phyloP scores from a whole-genome alignment of 2,797 vertebrate genomes.

The Eulemur coronatus region DNA sequence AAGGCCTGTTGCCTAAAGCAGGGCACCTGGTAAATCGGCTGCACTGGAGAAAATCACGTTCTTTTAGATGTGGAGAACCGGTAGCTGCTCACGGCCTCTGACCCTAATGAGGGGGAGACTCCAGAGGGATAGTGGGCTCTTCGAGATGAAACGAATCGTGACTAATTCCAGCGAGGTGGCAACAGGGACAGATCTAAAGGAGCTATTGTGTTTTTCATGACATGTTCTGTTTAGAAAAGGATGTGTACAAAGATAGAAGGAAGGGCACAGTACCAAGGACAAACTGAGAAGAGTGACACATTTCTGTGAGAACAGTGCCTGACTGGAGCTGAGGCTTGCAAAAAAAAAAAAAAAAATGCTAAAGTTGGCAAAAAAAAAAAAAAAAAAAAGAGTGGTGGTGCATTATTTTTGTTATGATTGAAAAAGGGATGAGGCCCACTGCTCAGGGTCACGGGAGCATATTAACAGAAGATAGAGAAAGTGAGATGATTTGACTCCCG shows the following conservation, averaged over 20 bases:
- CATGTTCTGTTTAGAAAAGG: conserved; percentile 24
- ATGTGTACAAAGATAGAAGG: background rate
- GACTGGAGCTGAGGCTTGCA: background rate
- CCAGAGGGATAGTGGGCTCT: background rate
- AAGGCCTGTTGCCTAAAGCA: background rate
- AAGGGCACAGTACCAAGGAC: conserved; percentile 25
- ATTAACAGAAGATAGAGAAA: background rate
- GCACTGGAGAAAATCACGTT: background rate
- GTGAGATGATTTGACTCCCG: background rate
- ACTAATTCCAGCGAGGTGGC: background rate
- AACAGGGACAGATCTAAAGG: background rate
- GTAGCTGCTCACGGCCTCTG: background rate
- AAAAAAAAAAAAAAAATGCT: background rate
- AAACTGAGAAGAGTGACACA: background rate
- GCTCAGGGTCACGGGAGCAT: background rate
- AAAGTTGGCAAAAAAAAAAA: background rate
- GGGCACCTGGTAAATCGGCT: background rate
- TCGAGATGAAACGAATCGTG: background rate
- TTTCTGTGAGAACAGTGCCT: conserved; percentile 23
- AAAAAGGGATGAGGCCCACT: background rate
- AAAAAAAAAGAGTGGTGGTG: background rate
- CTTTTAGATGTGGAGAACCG: background rate
- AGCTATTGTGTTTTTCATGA: conserved; percentile 14
- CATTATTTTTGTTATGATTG: conserved; percentile 4
- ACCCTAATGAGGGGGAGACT: background rate